Conservation (phyloP, 1,140 invertebrate species). For the Lepidurus packardi region DNA sequence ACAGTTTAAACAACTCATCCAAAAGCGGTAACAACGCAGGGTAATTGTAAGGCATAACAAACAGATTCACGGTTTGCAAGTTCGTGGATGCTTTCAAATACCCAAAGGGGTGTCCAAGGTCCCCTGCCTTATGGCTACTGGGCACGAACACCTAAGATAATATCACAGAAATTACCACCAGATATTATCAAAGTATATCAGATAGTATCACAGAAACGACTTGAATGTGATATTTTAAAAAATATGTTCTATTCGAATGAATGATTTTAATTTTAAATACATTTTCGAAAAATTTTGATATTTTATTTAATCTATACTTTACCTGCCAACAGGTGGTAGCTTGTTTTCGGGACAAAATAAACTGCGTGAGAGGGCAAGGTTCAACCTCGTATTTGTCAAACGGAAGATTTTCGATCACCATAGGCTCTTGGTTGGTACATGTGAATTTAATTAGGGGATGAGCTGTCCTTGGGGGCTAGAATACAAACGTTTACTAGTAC, state of each 20-base stretch:
- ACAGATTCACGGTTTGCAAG: constrained; percentile 88
- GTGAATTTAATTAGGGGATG: constrained; percentile 94
- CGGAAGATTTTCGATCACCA: constrained; percentile 93
- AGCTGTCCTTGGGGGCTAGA: constrained; percentile 75
- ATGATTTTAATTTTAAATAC: background rate
- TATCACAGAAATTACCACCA: constrained; percentile 6
- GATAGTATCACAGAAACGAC: background rate
- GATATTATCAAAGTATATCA: background rate
- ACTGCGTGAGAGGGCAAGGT: constrained; percentile 92
- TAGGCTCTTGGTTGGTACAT: constrained; percentile 85
- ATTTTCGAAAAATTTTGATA: too few relatives aligned
- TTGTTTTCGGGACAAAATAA: constrained; percentile 89
- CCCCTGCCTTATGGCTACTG: constrained; percentile 79
- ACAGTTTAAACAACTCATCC: constrained; percentile 85
- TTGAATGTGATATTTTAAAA: background rate
- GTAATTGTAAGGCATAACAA: constrained; percentile 99
- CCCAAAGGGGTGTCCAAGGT: constrained; percentile 89
- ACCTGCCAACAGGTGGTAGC: constrained; percentile 97
- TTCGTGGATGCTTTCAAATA: constrained; percentile 97
- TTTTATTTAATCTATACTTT: constrained; percentile 38
- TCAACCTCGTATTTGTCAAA: constrained; percentile 99
- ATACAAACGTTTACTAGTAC: constrained; percentile 35
- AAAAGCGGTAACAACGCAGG: constrained; percentile 85
- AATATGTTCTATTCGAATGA: too few relatives aligned
- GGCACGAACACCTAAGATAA: constrained; percentile 74